Evolutionary conservation across 2,888 invertebrate genomes (phyloP).

Genomic region (Ditylenchus weischeri): DNA sequence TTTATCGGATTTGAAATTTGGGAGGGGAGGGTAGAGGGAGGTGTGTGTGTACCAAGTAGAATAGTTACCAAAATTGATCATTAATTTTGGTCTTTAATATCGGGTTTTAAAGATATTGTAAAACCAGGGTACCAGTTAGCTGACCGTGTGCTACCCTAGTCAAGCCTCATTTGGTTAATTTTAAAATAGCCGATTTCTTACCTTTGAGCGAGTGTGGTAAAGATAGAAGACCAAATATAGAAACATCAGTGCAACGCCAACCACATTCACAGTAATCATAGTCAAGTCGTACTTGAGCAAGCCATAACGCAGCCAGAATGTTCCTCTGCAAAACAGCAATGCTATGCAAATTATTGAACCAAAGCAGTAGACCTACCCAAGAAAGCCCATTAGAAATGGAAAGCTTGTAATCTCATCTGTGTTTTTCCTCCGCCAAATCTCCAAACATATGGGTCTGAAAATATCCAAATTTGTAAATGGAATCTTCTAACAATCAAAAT

Average conservation of each 20-base stretch:
- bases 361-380: slow-evolving; percentile 39
- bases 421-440: slow-evolving; percentile 40
- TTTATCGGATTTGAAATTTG: too few relatives aligned
- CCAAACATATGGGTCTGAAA: slow-evolving; percentile 51
- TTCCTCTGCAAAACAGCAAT: slow-evolving; percentile 66
- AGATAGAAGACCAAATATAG: slow-evolving; percentile 72
- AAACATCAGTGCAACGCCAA: slow-evolving; percentile 72
- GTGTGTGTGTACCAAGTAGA: too few relatives aligned
- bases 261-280: slow-evolving; percentile 73
- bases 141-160: too few relatives aligned
- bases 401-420: slow-evolving; percentile 51
- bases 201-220: slow-evolving; percentile 73
- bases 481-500: slow-evolving; percentile 5
- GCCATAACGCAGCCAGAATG: slow-evolving; percentile 79
- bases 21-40: too few relatives aligned
- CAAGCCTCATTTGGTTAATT: too few relatives aligned
- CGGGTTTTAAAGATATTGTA: too few relatives aligned
- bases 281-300: slow-evolving; percentile 71
- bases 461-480: slow-evolving; percentile 9
- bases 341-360: not conserved
- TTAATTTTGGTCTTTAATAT: too few relatives aligned
- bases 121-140: too few relatives aligned
- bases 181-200: slow-evolving; percentile 41
- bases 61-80: too few relatives aligned
- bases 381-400: slow-evolving; percentile 54